Evolutionary conservation across 2,888 invertebrate genomes (phyloP).

Genomic region (Cordilura impudica): DNA sequence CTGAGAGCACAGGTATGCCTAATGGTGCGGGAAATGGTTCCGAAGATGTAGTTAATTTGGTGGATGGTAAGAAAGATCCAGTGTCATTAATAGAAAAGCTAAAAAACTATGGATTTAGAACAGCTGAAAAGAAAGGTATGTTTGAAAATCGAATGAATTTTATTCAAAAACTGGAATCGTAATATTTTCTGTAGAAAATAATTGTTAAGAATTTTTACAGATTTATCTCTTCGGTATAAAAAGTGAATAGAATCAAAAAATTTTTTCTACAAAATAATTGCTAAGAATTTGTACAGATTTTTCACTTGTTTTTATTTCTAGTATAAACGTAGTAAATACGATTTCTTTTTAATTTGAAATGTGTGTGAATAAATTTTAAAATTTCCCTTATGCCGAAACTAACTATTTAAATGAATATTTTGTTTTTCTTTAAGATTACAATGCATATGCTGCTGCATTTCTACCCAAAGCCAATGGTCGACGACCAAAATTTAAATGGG

Average conservation of each 20-base stretch:
- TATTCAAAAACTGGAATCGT: too few species aligned
- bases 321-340: too few species aligned
- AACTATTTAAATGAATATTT: not conserved
- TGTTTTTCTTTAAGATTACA: conserved; percentile 69
- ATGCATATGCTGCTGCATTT: conserved; percentile 64
- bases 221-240: too few species aligned
- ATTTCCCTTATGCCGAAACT: not conserved
- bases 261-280: too few species aligned
- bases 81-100: conserved; percentile 79
- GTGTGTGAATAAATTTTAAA: not conserved
- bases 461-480: conserved; percentile 63
- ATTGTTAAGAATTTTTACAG: too few species aligned
- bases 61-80: conserved; percentile 59
- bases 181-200: too few species aligned
- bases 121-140: conserved; percentile 70
- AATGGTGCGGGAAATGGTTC: conserved; percentile 47
- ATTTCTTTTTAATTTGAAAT: not conserved
- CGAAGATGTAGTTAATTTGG: conserved; percentile 56
- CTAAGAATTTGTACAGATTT: not conserved
- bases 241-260: too few species aligned
- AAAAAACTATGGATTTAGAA: conserved; percentile 82
- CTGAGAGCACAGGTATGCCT: conserved; percentile 65
- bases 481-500: conserved; percentile 72
- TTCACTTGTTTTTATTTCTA: not conserved
- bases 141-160: not conserved